Conservation (phyloP, 2,888 invertebrate genomes). For the Amiota minor region DNA sequence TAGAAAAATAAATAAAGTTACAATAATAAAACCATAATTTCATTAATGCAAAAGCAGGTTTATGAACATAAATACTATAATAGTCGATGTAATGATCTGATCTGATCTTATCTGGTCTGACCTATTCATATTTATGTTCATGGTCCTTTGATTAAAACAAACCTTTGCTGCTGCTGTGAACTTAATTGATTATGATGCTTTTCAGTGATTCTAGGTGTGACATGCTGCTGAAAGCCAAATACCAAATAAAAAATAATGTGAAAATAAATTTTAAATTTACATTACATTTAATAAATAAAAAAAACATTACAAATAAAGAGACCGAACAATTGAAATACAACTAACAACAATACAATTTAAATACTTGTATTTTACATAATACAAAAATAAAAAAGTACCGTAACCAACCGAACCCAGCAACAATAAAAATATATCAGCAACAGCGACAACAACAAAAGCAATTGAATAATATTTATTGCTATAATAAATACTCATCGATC, state of each 20-base stretch:
- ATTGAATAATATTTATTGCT: no score
- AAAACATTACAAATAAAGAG: constrained; percentile 26
- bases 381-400: no score
- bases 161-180: constrained; percentile 71
- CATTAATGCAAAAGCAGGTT: no score
- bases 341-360: background rate
- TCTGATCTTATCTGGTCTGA: background rate
- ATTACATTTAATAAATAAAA: constrained; percentile 37
- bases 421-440: background rate
- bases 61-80: no score
- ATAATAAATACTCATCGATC: no score
- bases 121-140: constrained; percentile 7
- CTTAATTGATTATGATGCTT: constrained; percentile 70
- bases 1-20: constrained; percentile 8
- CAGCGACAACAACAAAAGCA: no score
- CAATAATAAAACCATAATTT: no score
- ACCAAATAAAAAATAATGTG: constrained; percentile 65
- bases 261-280: constrained; percentile 40
- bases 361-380: no score
- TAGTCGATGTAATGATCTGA: no score
- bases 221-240: constrained; percentile 75
- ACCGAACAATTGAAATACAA: constrained; percentile 1
- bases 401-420: no score
- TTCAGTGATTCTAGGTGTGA: constrained; percentile 73
- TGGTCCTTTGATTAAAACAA: constrained; percentile 56